These are phyloP conservation scores for Criorhina ranunculi DNA, from an alignment of 2,888 invertebrate genomes.

Conservation along the genomic window DNA sequence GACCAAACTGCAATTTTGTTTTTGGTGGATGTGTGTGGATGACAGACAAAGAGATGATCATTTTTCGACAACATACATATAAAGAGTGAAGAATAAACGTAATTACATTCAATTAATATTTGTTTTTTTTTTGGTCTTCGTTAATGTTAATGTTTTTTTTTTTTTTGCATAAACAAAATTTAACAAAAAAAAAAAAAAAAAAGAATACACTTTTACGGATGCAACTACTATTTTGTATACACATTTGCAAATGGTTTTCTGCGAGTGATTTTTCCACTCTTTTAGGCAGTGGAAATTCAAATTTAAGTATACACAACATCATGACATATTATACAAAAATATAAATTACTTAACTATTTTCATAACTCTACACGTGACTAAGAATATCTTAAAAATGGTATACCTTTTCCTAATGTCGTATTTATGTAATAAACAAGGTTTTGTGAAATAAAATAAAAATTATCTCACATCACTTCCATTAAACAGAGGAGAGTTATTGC, in stretches of 20 bases:
- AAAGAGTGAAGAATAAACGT: slow-evolving; percentile 72
- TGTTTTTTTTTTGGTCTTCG: slow-evolving; percentile 40
- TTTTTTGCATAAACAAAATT: slow-evolving; percentile 39
- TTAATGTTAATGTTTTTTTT: slow-evolving; percentile 9
- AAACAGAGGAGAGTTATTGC: no score
- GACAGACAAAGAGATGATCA: slow-evolving; percentile 76
- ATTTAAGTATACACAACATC: slow-evolving; percentile 50
- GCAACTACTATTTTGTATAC: slow-evolving; percentile 68
- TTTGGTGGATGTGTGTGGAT: slow-evolving; percentile 74
- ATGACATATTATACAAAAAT: slow-evolving; percentile 37
- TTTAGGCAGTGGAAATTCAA: slow-evolving; percentile 25
- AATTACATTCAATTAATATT: slow-evolving; percentile 71
- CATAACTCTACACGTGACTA: slow-evolving; percentile 33
- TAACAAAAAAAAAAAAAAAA: slow-evolving; percentile 21
- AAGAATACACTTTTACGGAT: slow-evolving; percentile 62
- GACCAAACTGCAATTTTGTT: slow-evolving; percentile 71
- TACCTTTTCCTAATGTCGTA: not conserved
- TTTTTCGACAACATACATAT: slow-evolving; percentile 75
- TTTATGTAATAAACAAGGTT: no score
- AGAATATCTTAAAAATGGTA: slow-evolving; percentile 3
- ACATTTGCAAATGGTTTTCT: slow-evolving; percentile 34
- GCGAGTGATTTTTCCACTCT: slow-evolving; percentile 34
- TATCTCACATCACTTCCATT: no score
- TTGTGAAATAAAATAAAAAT: no score
- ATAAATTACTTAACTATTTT: slow-evolving; percentile 31